Evolutionary conservation across 2,888 invertebrate species (phyloP), one percentile per base, ranked within the genome.

Genomic region (Steinernema scapterisci): DNA sequence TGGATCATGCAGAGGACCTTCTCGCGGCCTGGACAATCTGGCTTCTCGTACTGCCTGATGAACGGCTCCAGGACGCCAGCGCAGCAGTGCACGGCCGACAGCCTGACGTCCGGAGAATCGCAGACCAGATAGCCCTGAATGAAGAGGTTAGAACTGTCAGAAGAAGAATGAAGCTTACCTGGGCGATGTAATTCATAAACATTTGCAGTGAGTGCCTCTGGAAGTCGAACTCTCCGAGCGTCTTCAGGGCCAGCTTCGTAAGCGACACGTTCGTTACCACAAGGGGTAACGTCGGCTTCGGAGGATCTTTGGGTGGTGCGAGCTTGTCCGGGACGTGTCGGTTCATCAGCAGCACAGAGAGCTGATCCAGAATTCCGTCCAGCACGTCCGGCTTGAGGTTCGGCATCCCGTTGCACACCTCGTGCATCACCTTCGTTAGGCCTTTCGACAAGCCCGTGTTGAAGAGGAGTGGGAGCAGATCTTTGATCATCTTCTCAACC

Each of bases 31-130:
- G 74, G 73, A 21, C 73, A 54, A 70, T 78, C 75, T 5, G 76
- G 76, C 23, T 73, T 52, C 23, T 83, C 80, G 46, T 76, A 77
- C 6, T 82, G 78, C 76, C 91, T 90, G 31, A 95, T 92, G 0
- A 95, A 93, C 77, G 95, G 92, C 77, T 94, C 92, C 25, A 99
- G 90, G 21, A 99, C 90, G 74, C 94, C 92, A 19, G 95, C 94
- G 85, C 96, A 94, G 0, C 97, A 97, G 87, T 93, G 92, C 0
- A 99, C 97, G 16, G 97, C 94, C 89, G 97, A 96, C 79, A 97
- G 89, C 27, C 95, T 91, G 11, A 99, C 92, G 88, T 95, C 95
- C 81, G 93, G 93, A 84, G 94, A 93, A 78, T 97, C 96, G 86
- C 94, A 94, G 19, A 92, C 92, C 56, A 99, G 90, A 72, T 86